These are phyloP conservation scores for Himalopsyche japonica DNA, from an alignment of 2,888 invertebrate species.

Conservation along the genomic window DNA sequence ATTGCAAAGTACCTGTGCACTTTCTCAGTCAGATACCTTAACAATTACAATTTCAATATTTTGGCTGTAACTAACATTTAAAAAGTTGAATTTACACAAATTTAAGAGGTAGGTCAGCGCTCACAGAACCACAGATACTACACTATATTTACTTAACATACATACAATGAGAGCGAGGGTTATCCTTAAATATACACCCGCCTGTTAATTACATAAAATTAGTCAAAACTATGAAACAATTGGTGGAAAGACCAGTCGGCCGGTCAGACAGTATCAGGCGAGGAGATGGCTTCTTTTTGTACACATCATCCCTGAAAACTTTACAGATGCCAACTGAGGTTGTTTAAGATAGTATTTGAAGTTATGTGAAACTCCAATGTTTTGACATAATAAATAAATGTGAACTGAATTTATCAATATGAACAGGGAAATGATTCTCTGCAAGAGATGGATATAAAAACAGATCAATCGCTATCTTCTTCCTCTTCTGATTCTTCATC, in stretches of 20 bases:
- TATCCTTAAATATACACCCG: constrained; percentile 22
- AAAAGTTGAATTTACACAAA: constrained; percentile 37
- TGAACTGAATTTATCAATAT: constrained; percentile 47
- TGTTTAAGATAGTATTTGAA: not conserved
- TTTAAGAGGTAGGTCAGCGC: constrained; percentile 39
- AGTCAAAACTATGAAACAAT: constrained; percentile 16
- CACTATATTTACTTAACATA: constrained; percentile 40
- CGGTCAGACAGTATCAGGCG: not conserved
- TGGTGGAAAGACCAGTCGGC: constrained; percentile 6
- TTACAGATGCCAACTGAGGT: constrained; percentile 25
- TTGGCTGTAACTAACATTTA: constrained; percentile 28
- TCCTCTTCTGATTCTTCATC: constrained; percentile 67
- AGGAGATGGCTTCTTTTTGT: constrained; percentile 19
- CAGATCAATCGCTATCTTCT: constrained; percentile 68
- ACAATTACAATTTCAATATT: constrained; percentile 15
- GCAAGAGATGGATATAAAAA: not conserved
- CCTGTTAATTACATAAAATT: constrained; percentile 27
- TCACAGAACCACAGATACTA: constrained; percentile 31
- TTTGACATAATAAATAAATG: constrained; percentile 49
- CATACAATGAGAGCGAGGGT: constrained; percentile 30
- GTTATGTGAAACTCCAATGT: constrained; percentile 20
- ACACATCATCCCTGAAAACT: constrained; percentile 13
- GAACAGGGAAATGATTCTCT: constrained; percentile 47
- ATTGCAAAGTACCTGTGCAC: constrained; percentile 39
- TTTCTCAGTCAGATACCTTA: constrained; percentile 39